Evolutionary conservation across 92 coral and sea anemone genomes (phyloP), one percentile per base, ranked within the genome.

Genomic region (Scolanthus callimorphus): DNA sequence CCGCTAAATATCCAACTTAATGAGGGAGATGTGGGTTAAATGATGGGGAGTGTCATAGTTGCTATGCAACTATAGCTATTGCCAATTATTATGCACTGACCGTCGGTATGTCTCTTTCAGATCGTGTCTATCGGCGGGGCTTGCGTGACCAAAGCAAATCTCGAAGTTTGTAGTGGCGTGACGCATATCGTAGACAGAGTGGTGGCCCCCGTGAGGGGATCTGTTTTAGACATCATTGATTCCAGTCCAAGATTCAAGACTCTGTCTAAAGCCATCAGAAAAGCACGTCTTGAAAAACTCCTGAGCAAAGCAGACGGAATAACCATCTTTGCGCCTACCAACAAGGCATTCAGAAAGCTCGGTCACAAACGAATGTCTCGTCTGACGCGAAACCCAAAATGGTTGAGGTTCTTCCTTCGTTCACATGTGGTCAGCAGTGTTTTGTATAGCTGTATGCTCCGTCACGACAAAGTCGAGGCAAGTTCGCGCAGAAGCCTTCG

Each of bases 341-440:
- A 46, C 23, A 46, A 46, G 22, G 52, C 52, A 10, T 46, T 46
- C 52, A 9, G 19, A 4, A 46, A 19, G 23, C 52, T 46, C 4
- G 52, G 19, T 11, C 4, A 46, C 17, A 20, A 21, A 10, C 8
- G 22, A 19, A 9, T 46, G 4, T 46, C 22, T 46, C 52, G 52
- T 46, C 52, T 46, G 52, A 46, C 17, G 52, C 11, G 22, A 46
- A 46, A 46, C 23, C 17, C 4, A 4, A 46, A 46, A 20, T 6
- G 17, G 17, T 4, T 46, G 52, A 9, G 23, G 11, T 21, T 4
- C 23, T 9, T 46, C 17, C 52, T 46, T 11, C 52, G 4, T 4
- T 46, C 52, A 9, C 23, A 46, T 46, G 6, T 46, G 52, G 52
- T 46, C 52, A 46, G 52, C 52, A 21, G 52, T 46, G 52, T 46